A percentile compares a stretch with the other conserved stretches of the same genome.
These are phyloP conservation scores for Coremacera marginata DNA, from an alignment of 2,888 invertebrate genomes.

Conservation along the genomic window DNA sequence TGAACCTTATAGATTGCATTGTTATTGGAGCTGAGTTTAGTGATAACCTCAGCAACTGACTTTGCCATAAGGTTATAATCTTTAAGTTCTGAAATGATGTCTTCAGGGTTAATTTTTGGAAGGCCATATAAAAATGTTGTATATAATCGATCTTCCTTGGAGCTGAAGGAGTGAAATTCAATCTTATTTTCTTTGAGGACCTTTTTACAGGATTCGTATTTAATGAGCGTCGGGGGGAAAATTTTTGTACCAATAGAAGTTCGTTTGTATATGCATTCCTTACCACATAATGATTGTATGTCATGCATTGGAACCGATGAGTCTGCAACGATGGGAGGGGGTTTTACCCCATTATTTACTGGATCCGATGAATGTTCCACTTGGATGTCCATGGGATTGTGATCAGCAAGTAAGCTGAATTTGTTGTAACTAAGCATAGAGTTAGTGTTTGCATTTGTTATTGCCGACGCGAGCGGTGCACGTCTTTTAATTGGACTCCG, in stretches of 20 bases:
- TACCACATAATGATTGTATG: too few relatives aligned
- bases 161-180: constrained; percentile 33
- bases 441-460: not conserved
- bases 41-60: constrained; percentile 20
- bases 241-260: constrained; percentile 26
- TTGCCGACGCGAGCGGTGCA: not conserved
- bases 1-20: constrained; percentile 1
- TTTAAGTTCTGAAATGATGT: constrained; percentile 19
- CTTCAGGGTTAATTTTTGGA: constrained; percentile 16
- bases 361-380: not conserved
- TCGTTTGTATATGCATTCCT: too few relatives aligned
- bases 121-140: constrained; percentile 29
- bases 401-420: not conserved
- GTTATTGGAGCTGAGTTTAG: constrained; percentile 11
- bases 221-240: constrained; percentile 11
- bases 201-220: constrained; percentile 28
- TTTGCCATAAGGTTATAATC: constrained; percentile 17
- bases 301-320: constrained; percentile 27
- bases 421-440: not conserved
- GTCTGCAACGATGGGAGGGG: constrained; percentile 8
- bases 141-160: constrained; percentile 22
- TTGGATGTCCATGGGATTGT: too few relatives aligned
- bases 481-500: not conserved
- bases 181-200: constrained; percentile 9
- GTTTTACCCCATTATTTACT: not conserved